A percentile compares a stretch with the other conserved stretches of the same genome.
These are phyloP conservation scores for Acanthaster planci DNA, from an alignment of 35 echinoderm and acorn worm species.

Conservation along the genomic window DNA sequence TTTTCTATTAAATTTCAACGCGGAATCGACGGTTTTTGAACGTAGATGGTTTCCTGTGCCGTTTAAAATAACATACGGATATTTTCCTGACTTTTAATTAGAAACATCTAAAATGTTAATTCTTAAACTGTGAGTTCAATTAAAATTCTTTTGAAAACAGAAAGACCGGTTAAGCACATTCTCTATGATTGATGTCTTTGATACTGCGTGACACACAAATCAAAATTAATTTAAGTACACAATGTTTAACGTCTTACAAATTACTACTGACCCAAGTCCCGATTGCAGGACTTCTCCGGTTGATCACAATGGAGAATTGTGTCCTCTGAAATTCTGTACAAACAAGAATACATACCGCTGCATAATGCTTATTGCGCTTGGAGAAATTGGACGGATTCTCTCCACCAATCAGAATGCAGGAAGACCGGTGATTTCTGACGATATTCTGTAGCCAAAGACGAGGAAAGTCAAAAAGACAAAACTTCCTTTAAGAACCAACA, in stretches of 20 bases:
- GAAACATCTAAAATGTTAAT: too few species aligned
- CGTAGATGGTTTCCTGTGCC: too few species aligned
- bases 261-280: not conserved
- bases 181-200: not conserved
- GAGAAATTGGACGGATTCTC: not conserved
- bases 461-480: too few species aligned
- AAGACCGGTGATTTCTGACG: constrained; percentile 25
- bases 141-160: too few species aligned
- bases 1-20: too few species aligned
- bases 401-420: constrained; percentile 17
- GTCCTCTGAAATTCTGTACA: not conserved
- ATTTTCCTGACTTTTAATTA: too few species aligned
- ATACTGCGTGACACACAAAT: not conserved
- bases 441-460: not conserved
- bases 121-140: too few species aligned
- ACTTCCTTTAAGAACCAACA: too few species aligned
- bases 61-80: too few species aligned
- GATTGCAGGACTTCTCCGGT: not conserved
- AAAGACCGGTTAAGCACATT: not conserved
- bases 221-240: not conserved
- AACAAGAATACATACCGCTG: constrained; percentile 20
- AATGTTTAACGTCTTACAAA: not conserved
- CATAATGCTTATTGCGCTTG: constrained; percentile 29
- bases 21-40: too few species aligned
- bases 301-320: not conserved